Conservation (phyloP, 1,140 invertebrate genomes). For the Drosophila virilis region DNA sequence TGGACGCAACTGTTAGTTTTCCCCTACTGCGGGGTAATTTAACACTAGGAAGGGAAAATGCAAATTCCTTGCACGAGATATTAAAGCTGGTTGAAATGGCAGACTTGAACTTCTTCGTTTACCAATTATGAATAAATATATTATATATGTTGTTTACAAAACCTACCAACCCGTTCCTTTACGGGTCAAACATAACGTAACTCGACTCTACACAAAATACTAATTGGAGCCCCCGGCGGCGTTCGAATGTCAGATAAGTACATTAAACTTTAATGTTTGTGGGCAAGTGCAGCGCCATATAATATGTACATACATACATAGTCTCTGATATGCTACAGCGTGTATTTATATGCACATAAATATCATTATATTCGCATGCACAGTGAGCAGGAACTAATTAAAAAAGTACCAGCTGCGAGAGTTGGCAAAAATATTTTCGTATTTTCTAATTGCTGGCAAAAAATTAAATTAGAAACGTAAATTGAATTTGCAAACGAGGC, state of each 20-base stretch:
- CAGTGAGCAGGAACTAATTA: slow-evolving; percentile 62
- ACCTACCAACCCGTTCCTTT: too few species aligned
- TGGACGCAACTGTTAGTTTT: too few species aligned
- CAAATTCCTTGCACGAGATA: too few species aligned
- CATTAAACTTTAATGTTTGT: slow-evolving; percentile 30
- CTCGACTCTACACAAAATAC: background rate
- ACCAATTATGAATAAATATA: too few species aligned
- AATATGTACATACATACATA: slow-evolving; percentile 6
- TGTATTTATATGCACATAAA: slow-evolving; percentile 8
- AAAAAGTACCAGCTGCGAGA: slow-evolving; percentile 52
- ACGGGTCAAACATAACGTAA: background rate
- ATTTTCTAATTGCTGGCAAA: slow-evolving; percentile 64
- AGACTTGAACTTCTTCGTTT: too few species aligned
- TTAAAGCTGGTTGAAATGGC: too few species aligned
- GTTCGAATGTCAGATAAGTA: slow-evolving; percentile 13
- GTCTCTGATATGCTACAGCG: background rate
- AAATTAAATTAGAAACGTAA: slow-evolving; percentile 76
- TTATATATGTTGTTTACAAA: too few species aligned
- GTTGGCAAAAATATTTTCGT: slow-evolving; percentile 75
- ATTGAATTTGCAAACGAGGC: slow-evolving; percentile 73
- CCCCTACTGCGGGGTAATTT: too few species aligned
- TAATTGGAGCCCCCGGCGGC: slow-evolving; percentile 3
- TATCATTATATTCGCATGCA: slow-evolving; percentile 38
- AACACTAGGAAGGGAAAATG: too few species aligned
- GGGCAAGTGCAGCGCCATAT: slow-evolving; percentile 13